Conservation (phyloP, 2,888 invertebrate genomes). For the Margaritifera margaritifera region DNA sequence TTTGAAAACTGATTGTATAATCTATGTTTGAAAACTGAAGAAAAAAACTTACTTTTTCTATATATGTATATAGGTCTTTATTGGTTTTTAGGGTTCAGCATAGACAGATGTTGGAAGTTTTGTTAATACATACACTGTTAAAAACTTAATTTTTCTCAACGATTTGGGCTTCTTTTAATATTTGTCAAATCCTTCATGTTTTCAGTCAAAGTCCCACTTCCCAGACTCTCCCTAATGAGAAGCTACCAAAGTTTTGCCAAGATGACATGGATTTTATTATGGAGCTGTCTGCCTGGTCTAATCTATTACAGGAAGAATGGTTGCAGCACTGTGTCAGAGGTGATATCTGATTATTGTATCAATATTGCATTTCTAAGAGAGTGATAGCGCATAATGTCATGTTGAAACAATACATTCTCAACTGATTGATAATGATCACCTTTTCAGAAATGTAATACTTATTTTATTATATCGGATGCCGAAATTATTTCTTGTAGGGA, state of each 20-base stretch:
- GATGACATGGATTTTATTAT: constrained; percentile 57
- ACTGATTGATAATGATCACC: too few relatives aligned
- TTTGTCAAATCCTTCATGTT: constrained; percentile 1
- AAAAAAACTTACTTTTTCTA: too few relatives aligned
- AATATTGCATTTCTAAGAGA: neutral
- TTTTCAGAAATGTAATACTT: too few relatives aligned
- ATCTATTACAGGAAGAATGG: constrained; percentile 49
- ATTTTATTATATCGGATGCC: too few relatives aligned
- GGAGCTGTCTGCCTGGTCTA: constrained; percentile 43
- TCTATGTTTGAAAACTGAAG: too few relatives aligned
- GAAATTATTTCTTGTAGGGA: too few relatives aligned
- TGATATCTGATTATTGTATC: constrained; percentile 19
- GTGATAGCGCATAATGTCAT: too few relatives aligned
- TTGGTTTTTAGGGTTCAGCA: too few relatives aligned
- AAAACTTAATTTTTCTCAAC: neutral
- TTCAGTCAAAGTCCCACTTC: constrained; percentile 24
- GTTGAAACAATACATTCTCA: too few relatives aligned
- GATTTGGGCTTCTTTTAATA: neutral
- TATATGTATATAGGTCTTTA: too few relatives aligned
- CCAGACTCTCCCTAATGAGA: constrained; percentile 24
- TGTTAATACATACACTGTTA: too few relatives aligned
- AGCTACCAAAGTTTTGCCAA: constrained; percentile 44
- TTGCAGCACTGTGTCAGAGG: constrained; percentile 54
- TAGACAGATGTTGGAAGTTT: neutral
- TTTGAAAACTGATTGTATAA: too few relatives aligned